phyloP scores from a whole-genome alignment of 2,113 vertebrate species.

The Amazona guildingii region DNA sequence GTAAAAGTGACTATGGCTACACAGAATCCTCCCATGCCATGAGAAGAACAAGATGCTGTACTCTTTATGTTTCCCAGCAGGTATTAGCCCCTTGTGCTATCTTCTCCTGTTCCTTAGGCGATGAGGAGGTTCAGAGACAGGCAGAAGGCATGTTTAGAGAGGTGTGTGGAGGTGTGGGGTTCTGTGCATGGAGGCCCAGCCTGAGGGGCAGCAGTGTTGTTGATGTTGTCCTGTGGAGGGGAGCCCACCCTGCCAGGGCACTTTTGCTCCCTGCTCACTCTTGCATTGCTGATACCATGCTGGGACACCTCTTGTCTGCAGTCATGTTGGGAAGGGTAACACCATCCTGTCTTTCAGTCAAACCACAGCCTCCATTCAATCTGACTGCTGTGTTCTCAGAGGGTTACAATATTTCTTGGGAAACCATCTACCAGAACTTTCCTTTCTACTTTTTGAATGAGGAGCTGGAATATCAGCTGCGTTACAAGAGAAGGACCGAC shows the following conservation, averaged over 20 bases:
- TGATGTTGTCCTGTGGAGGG: background rate
- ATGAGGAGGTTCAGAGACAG: background rate
- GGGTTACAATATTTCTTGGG: slow-evolving; percentile 84
- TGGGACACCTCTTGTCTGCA: background rate
- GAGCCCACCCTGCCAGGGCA: background rate
- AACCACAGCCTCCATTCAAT: slow-evolving; percentile 76
- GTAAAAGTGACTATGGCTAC: background rate
- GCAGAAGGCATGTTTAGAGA: background rate
- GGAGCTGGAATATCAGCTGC: slow-evolving; percentile 78
- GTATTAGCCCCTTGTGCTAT: background rate
- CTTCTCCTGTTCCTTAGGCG: background rate
- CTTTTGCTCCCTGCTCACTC: background rate
- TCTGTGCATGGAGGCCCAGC: background rate
- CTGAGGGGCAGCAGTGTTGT: background rate
- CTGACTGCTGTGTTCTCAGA: slow-evolving; percentile 59
- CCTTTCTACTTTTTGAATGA: background rate
- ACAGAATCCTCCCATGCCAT: background rate
- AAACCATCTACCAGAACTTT: slow-evolving; percentile 4
- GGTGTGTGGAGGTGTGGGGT: background rate
- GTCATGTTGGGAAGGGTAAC: background rate
- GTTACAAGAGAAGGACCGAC: slow-evolving; percentile 61
- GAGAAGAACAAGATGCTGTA: background rate
- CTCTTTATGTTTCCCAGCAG: background rate
- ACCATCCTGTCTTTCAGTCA: slow-evolving; percentile 77
- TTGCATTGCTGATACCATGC: background rate